Evolutionary conservation across 2,797 vertebrate genomes (phyloP), one percentile per base, ranked within the genome.

Genomic region (Silurus aristotelis): DNA sequence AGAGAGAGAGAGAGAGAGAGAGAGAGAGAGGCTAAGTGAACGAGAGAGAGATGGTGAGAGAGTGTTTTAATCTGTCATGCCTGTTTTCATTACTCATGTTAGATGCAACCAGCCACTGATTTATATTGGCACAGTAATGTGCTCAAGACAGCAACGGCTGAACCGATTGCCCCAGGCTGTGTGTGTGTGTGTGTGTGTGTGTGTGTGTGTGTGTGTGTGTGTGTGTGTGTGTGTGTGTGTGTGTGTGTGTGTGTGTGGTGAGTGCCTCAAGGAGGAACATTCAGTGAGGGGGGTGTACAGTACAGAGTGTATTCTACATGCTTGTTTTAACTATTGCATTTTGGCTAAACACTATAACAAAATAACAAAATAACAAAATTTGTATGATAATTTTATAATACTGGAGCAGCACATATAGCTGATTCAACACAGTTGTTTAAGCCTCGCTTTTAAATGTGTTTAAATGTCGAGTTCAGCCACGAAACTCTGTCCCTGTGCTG

Each of bases 81-180:
- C 87, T 88, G 76, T 86, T 89, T 89, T 90, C 92, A 95, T 95
- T 94, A 95, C 93, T 95, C 93, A 93, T 92, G 93, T 93, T 92
- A 94, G 93, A 84, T 93, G 92, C 90, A 93, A 93, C 89, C 60
- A 25, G 85, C 85, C 80, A 87, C 88, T 94, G 94, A 95, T 95
- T 94, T 94, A 95, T 95, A 94, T 92, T 87, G 86, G 87, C 86
- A 88, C 88, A 85, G 86, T 82, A 88, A 89, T 87, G 84, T 70
- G 52, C 84, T 85, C 12, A 58, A 85, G 87, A 83, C 76, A 78
- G 83, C 85, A 83, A 68, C 27, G 87, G 84, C 83, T 84, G 87
- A 85, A 86, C 84, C 31, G 70, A 84, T 58, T 82, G 75, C 73
- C 14, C 75, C 31, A 80, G 68, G 60, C 63, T 38, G 5, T 67